Evolutionary conservation across 2,888 invertebrate genomes (phyloP).

Genomic region (Cephus rjabovi): DNA sequence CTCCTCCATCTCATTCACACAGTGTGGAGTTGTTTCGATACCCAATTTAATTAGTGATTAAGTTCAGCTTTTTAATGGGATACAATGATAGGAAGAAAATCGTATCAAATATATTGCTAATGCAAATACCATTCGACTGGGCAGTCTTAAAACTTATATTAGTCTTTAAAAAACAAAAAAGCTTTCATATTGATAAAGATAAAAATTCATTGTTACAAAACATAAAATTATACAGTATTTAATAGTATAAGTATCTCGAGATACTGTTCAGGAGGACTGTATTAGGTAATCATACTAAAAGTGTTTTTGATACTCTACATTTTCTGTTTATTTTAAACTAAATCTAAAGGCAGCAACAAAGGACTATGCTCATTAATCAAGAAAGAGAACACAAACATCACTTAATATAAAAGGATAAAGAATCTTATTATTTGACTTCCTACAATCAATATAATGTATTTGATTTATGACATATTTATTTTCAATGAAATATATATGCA

Average conservation of each 20-base stretch:
- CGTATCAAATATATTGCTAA: not conserved
- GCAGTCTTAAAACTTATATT: not conserved
- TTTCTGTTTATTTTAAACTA: not conserved
- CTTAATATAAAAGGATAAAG: not conserved
- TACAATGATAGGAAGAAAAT: not conserved
- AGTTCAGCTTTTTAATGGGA: not conserved
- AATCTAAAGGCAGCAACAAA: not conserved
- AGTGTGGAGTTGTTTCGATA: conserved; percentile 53
- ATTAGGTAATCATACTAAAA: not conserved
- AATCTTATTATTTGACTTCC: not conserved
- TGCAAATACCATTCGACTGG: not conserved
- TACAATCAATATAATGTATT: not conserved
- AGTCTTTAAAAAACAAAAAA: not conserved
- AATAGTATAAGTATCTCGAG: not conserved
- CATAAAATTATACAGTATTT: not conserved
- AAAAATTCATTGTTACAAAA: not conserved
- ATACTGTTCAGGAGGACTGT: not conserved
- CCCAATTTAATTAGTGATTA: conserved; percentile 43
- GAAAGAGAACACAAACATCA: too few species aligned
- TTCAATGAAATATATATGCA: not conserved
- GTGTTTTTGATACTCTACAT: not conserved
- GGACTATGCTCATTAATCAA: not conserved
- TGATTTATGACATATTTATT: not conserved
- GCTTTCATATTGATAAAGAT: not conserved
- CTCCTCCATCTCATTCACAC: conserved; percentile 55